Conservation (phyloP, 2,888 invertebrate species). For the Nycteola revayana region DNA sequence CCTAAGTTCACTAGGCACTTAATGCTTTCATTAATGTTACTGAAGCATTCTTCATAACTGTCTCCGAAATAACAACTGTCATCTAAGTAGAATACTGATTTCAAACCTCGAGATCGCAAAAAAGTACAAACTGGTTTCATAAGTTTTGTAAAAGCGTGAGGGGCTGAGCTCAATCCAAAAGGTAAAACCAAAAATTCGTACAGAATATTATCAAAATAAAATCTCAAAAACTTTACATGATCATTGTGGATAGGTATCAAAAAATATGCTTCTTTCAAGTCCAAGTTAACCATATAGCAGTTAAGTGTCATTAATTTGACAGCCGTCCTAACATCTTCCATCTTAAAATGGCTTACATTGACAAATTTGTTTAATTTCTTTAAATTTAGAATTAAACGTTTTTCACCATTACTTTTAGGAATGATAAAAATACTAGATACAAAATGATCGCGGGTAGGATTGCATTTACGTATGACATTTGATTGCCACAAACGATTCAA, state of each 20-base stretch:
- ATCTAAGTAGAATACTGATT: no score
- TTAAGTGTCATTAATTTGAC: not conserved
- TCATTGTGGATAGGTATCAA: slow-evolving; percentile 5
- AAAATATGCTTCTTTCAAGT: slow-evolving; percentile 8
- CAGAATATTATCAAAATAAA: slow-evolving; percentile 5
- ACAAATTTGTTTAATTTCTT: slow-evolving; percentile 4
- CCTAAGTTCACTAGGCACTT: slow-evolving; percentile 1
- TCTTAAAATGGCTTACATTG: not conserved
- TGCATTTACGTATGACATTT: not conserved
- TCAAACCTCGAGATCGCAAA: not conserved
- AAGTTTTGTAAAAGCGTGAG: no score
- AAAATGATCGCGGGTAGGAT: slow-evolving; percentile 2
- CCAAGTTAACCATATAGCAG: not conserved
- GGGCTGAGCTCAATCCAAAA: no score
- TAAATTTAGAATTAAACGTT: slow-evolving; percentile 4
- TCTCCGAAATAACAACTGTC: slow-evolving; percentile 2
- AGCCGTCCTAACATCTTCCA: slow-evolving; percentile 1
- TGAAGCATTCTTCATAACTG: not conserved
- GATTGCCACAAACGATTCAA: no score
- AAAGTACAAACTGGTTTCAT: slow-evolving; percentile 1
- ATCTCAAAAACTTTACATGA: slow-evolving; percentile 9
- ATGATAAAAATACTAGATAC: slow-evolving; percentile 4
- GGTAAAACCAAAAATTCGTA: slow-evolving; percentile 13
- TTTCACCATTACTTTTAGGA: slow-evolving; percentile 2
- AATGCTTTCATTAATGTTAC: not conserved